phyloP scores from a whole-genome alignment of 2,797 vertebrate genomes.

The Fratercula arctica region DNA sequence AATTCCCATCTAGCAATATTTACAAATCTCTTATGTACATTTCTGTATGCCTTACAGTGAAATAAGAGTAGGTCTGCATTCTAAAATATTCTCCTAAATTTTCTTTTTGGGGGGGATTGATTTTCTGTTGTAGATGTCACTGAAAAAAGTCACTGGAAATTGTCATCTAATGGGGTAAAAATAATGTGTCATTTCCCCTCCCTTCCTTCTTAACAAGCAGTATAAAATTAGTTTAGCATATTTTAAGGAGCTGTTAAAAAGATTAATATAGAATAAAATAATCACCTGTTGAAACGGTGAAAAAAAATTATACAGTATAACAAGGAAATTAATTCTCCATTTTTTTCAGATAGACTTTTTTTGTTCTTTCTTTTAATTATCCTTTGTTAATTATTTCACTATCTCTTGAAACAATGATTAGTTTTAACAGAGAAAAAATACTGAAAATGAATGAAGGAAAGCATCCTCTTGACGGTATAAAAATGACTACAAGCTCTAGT shows the following conservation, averaged over 20 bases:
- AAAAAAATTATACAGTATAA: background rate
- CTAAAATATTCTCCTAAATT: background rate
- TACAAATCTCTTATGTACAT: background rate
- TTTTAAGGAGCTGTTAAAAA: background rate
- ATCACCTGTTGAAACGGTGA: background rate
- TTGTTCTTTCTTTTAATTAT: background rate
- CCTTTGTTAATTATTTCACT: background rate
- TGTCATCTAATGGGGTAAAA: background rate
- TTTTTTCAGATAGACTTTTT: background rate
- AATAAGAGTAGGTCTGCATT: background rate
- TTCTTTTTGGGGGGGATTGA: background rate
- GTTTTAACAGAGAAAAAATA: background rate
- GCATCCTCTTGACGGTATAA: background rate
- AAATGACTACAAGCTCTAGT: background rate
- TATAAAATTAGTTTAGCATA: background rate
- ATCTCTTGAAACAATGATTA: background rate
- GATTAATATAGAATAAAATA: background rate
- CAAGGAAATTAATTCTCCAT: background rate
- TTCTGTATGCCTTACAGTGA: background rate
- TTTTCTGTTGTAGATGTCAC: background rate
- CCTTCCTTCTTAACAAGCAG: background rate
- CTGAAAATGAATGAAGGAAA: background rate
- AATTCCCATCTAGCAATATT: background rate
- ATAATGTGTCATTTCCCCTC: background rate
- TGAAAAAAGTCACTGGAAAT: background rate